These are phyloP conservation scores for Heliconius hortense DNA, from an alignment of 2,888 invertebrate genomes.

Conservation along the genomic window DNA sequence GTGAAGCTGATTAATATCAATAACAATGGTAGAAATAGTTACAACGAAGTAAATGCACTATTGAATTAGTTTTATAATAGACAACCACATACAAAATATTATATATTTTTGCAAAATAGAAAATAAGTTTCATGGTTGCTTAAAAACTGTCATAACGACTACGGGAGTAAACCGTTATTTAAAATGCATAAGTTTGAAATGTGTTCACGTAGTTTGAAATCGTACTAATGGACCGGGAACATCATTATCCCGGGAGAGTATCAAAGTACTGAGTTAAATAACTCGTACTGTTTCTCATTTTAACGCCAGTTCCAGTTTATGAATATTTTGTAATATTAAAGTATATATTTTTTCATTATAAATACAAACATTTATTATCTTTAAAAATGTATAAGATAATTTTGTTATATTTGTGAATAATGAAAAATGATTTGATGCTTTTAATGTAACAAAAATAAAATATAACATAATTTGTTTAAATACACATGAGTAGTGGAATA, in stretches of 20 bases:
- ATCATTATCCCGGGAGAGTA: conserved; percentile 19
- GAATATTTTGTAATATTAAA: neutral
- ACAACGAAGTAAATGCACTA: no score
- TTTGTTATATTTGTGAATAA: neutral
- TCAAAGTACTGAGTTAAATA: conserved; percentile 19
- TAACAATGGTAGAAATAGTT: no score
- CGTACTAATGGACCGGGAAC: conserved; percentile 26
- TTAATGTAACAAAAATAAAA: neutral
- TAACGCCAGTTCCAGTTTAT: neutral
- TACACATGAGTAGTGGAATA: no score
- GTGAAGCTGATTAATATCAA: no score
- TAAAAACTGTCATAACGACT: neutral
- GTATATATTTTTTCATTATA: neutral
- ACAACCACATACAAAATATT: neutral
- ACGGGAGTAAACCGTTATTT: neutral
- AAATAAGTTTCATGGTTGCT: neutral
- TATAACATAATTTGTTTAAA: no score
- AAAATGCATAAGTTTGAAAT: conserved; percentile 27
- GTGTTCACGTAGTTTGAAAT: conserved; percentile 26
- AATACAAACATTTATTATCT: neutral
- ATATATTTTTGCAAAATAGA: neutral
- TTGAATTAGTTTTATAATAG: neutral
- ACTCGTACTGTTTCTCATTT: conserved; percentile 12
- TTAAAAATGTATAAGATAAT: neutral
- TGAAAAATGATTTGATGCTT: neutral